Conservation (phyloP, 2,113 vertebrate genomes). For the Tiliqua scincoides region DNA sequence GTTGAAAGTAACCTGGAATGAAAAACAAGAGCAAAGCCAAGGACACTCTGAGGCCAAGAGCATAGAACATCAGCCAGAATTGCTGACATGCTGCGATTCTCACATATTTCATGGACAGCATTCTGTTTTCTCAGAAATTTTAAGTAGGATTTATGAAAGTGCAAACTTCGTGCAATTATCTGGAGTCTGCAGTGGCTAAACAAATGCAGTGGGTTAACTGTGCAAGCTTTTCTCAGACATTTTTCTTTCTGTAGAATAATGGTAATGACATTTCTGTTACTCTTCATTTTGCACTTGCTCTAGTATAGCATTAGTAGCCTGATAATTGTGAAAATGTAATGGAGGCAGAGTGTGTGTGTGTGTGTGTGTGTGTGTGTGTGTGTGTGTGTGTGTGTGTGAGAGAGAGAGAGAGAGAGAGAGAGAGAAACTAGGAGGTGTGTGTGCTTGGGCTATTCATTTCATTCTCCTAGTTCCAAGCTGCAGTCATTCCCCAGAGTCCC, state of each 20-base stretch:
- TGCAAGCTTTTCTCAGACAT: neutral
- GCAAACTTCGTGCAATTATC: neutral
- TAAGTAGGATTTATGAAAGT: neutral
- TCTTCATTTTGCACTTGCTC: neutral
- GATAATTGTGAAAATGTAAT: neutral
- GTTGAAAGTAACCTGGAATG: neutral
- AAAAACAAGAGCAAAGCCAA: neutral
- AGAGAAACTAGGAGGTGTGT: no score
- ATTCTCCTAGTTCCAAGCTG: no score
- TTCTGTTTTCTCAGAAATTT: neutral
- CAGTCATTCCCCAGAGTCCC: no score
- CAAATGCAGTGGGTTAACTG: neutral
- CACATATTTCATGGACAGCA: neutral
- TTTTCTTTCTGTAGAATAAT: neutral
- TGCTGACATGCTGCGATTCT: neutral
- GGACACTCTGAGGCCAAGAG: neutral
- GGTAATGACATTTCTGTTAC: neutral
- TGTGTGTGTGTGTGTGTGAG: no score
- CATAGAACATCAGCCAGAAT: no score
- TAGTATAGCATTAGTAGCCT: neutral
- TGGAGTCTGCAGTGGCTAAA: no score
- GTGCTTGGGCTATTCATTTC: no score
- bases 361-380: no score
- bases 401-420: no score
- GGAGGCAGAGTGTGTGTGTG: neutral